A percentile compares a stretch with the other conserved stretches of the same genome.
Evolutionary conservation across 2,888 invertebrate genomes (phyloP).

Genomic region (Volucella inanis): DNA sequence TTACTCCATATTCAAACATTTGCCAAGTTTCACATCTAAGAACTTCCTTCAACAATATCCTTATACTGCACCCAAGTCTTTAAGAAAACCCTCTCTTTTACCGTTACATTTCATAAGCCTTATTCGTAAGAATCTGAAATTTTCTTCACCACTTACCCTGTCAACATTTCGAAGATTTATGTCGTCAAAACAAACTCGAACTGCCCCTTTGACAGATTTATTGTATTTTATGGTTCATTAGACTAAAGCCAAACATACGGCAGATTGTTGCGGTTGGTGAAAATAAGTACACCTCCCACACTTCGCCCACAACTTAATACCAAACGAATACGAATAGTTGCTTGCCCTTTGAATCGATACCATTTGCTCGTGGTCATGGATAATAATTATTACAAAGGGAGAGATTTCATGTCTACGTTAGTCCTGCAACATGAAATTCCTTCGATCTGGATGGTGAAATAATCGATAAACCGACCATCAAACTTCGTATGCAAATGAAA

Average conservation of each 20-base stretch:
- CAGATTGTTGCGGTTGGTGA: background rate
- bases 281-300: too few species aligned
- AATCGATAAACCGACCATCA: background rate
- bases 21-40: too few species aligned
- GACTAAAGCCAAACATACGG: background rate
- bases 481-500: background rate
- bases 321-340: background rate
- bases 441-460: background rate
- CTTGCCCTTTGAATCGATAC: slow-evolving; percentile 9
- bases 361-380: slow-evolving; percentile 11
- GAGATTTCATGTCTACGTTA: background rate
- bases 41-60: too few species aligned
- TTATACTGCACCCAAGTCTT: too few species aligned
- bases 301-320: background rate
- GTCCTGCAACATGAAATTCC: background rate
- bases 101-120: too few species aligned
- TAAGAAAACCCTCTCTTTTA: too few species aligned
- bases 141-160: too few species aligned
- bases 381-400: background rate
- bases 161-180: background rate
- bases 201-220: slow-evolving; percentile 14
- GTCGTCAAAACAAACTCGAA: background rate
- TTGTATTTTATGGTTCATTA: slow-evolving; percentile 23
- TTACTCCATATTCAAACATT: too few species aligned
- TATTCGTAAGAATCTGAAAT: too few species aligned